Base-by-base conservation (phyloP, 1,140 invertebrate genomes). In the Popillia japonica region DNA sequence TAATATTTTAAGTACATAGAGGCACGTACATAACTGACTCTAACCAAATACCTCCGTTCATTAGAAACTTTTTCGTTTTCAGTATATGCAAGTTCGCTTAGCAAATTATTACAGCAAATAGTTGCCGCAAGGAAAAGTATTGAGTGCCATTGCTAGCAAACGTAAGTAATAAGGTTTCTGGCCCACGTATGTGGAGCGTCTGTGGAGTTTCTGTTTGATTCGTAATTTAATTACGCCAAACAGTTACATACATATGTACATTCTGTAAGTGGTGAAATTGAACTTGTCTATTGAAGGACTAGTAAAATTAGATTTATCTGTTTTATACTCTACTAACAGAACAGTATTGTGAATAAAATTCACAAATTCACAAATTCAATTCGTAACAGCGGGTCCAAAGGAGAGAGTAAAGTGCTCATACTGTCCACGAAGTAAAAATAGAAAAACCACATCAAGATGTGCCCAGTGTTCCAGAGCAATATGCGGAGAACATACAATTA, bases 191-290 rank as follows among this genome's bases (percentile, higher is more conserved):
- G 48, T 55, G 17, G 48, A 55, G 48, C 48, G 48, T 17, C 48
- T 55, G n/a, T n/a, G n/a, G n/a, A 55, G 48, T 55, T 55, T 55
- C 48, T 55, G 48, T 55, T 55, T 17, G 48, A n/a, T 55, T 17
- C n/a, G 17, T 55, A 55, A 55, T 55, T n/a, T 55, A 55, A 55
- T 55, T 55, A 14, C 8, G 8, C 9, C 42, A 55, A 55, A 55
- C 14, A 17, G 48, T 55, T 55, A 6, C 48, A 17, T 55, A n/a
- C 14, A 7, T 55, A 6, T n/a, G 14, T 55, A n/a, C 14, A 7
- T 17, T 17, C 17, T 55, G 6, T 14, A n/a, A 55, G 14, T 55
- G 17, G 48, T 55, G 14, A 55, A 55, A 55, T 17, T 6, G 7
- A 55, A 20, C 14, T 55, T n/a, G 48, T 55, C 48, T n/a, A 7